Base-by-base conservation (phyloP, 2,888 invertebrate genomes). In the Zaprionus bogoriensis region DNA sequence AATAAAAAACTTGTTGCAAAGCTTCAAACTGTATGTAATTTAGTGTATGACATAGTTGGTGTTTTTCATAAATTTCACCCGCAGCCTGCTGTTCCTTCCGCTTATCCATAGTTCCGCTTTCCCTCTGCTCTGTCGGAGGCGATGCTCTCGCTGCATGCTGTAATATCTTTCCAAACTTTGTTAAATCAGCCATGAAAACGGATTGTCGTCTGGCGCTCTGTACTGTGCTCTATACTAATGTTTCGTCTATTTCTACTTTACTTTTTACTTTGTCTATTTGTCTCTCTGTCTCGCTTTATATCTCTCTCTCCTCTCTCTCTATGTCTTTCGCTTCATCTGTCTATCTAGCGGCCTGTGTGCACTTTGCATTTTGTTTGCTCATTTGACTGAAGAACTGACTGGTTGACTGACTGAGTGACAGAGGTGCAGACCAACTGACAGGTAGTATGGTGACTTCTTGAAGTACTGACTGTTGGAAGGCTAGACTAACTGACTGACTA, bases 171-270 rank as follows among this genome's bases (percentile, higher is more conserved):
- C 72, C 66, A 36, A 82, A 79, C 70, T 80, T 73, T 80, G 87
- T 87, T 87, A 86, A 80, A 80, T 80, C 80, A 80, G 84, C 84
- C 87, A 80, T 80, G 77, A 80, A 87, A 80, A 80, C 87, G 80
- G 85, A 80, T 80, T 80, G 80, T 80, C 79, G 79, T 74, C 64
- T 61, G 63, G n/a, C n/a, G n/a, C n/a, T 53, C 53, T 59, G 55
- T 53, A 39, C 58, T 22, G 38, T 17, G 23, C 47, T 23, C 23
- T 23, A 7, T 14, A n/a, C 6, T 6, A 4, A 25, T 48, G 14
- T 19, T 4, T 36, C 32, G 14, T 14, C 17, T 36, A 17, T 36
- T 36, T 36, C 32, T 36, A 17, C 32, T 36, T 36, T 36, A 17
- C 14, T 14, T 36, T 14, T 7, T 12, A 32, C 14, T 32, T 32